These are phyloP conservation scores for Leucophenga varia DNA, from an alignment of 1,140 invertebrate genomes.

Conservation along the genomic window DNA sequence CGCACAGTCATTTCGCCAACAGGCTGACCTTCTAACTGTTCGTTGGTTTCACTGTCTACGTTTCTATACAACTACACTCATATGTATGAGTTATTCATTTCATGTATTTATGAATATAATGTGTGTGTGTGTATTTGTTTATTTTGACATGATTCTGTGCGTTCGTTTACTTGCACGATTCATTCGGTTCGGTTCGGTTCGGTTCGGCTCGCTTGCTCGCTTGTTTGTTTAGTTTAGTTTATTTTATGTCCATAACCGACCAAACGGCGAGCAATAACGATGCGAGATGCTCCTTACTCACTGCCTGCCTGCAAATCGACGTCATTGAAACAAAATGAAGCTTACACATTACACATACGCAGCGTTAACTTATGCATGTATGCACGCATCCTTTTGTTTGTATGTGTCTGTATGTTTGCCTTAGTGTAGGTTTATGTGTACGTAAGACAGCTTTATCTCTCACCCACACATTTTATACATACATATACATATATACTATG, in stretches of 20 bases:
- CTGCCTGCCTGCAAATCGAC: background rate
- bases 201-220: background rate
- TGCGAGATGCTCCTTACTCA: background rate
- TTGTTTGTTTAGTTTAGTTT: constrained; percentile 43
- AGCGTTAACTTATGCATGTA: constrained; percentile 17
- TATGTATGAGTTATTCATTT: too few species aligned
- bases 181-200: background rate
- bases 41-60: too few species aligned
- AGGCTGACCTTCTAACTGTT: too few species aligned
- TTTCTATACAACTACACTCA: too few species aligned
- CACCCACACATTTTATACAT: too few species aligned
- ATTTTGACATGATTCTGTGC: constrained; percentile 46
- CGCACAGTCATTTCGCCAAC: too few species aligned
- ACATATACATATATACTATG: background rate
- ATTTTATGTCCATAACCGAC: constrained; percentile 53
- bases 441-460: too few species aligned
- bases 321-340: constrained; percentile 32
- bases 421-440: constrained; percentile 15
- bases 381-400: constrained; percentile 44
- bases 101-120: too few species aligned
- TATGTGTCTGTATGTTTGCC: background rate
- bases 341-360: constrained; percentile 19
- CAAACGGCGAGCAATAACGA: constrained; percentile 22
- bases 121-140: background rate
- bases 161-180: background rate